phyloP scores from a whole-genome alignment of 2,113 vertebrate genomes.

The Megaceryle maxima region DNA sequence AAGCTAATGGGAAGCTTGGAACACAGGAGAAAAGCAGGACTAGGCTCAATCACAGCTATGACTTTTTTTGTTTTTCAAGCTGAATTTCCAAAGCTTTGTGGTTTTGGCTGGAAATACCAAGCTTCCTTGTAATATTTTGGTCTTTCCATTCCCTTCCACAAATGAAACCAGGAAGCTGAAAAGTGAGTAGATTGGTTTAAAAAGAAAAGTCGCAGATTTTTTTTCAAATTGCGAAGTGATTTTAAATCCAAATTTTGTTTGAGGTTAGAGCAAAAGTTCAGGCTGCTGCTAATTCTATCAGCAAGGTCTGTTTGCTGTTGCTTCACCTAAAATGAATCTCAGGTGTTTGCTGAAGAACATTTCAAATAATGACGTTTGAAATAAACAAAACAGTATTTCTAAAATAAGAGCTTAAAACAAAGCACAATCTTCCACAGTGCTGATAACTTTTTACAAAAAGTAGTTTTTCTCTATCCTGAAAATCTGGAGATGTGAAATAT shows the following conservation, averaged over 20 bases:
- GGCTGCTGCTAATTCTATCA: neutral
- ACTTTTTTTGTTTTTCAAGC: neutral
- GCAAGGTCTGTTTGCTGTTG: neutral
- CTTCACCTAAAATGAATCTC: neutral
- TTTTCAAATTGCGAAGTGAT: neutral
- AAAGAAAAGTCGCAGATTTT: neutral
- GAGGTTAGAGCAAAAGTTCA: slow-evolving; percentile 30
- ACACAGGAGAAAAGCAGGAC: neutral
- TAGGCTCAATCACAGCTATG: neutral
- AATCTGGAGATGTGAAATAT: neutral
- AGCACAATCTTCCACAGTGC: neutral
- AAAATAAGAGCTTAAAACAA: neutral
- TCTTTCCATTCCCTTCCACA: slow-evolving; percentile 33
- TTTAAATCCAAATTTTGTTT: neutral
- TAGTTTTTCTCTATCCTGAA: neutral
- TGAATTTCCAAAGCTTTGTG: slow-evolving; percentile 36
- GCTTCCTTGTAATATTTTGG: slow-evolving; percentile 14
- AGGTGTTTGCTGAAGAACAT: neutral
- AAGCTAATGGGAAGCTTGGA: neutral
- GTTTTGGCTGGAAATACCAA: slow-evolving; percentile 53
- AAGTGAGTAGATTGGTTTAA: neutral
- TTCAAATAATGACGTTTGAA: neutral
- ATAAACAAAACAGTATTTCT: neutral
- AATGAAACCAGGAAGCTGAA: slow-evolving; percentile 3
- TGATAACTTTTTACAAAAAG: neutral